Evolutionary conservation across 2,797 vertebrate genomes (phyloP), one percentile per base, ranked within the genome.

Genomic region (Megalops cyprinoides): DNA sequence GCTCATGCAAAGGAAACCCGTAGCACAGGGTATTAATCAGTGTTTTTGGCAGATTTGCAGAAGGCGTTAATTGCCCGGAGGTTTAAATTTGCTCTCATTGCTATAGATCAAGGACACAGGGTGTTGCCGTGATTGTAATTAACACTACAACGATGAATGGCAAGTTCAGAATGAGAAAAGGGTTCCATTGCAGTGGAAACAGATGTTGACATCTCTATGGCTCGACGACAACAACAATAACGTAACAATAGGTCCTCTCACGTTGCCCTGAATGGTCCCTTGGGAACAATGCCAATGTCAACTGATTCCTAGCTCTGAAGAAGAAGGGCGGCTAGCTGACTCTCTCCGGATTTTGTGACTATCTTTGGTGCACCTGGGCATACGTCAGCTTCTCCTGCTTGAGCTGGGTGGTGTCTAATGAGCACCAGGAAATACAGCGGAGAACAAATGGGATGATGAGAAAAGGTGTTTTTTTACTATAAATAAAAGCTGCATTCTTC

Each of bases 241-340:
- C 46, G 28, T 3, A 14, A 91, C 87, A 89, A 89, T 74, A 79
- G 81, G 77, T 31, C 77, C 58, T 91, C 87, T 90, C 87, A 82
- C 81, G 83, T 91, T 83, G 87, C 85, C 75, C 31, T 82, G 74
- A 86, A 84, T 79, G 67, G 74, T 56, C 58, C 44, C 39, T 75
- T 46, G 67, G n/a, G 78, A 23, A 51, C 42, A 74, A 74, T 74
- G 28, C 14, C 44, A 48, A 48, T 51, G 73, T 74, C 44, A 48
- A 20, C 9, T 51, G 73, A 74, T 25, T 51, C 73, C 73, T 42
- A 28, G 2, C n/a, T 8, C 65, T 10, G 65, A 18, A 23, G 65
- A 69, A 7, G 34, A 51, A 9, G 44, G 42, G 25, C 46, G 7
- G 46, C 60, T 31, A 15, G 23, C 71, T 83, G 83, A 34, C 74